Evolutionary conservation across 2,113 vertebrate species (phyloP).

Genomic region (Oreochromis spilurus): DNA sequence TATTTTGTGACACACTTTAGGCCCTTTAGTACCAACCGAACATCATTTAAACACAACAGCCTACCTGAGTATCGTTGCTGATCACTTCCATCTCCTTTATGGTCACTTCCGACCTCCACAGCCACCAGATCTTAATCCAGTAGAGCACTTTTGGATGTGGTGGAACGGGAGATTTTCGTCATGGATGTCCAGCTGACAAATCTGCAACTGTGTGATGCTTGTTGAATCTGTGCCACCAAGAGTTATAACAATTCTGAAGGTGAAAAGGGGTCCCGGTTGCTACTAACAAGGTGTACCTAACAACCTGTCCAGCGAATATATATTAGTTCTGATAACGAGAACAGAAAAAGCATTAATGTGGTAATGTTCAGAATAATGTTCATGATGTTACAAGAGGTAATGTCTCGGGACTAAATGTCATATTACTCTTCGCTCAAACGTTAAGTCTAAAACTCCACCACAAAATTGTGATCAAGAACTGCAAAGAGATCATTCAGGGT

Average conservation of each 20-base stretch:
- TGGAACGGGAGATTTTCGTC: not conserved
- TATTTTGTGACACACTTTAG: not conserved
- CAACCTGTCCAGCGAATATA: not conserved
- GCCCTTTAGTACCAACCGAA: not conserved
- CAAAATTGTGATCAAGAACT: not conserved
- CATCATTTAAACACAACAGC: not conserved
- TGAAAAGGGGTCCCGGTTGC: not conserved
- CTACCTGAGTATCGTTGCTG: not conserved
- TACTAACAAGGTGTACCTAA: not conserved
- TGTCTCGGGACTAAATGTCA: not conserved
- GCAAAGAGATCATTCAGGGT: not conserved
- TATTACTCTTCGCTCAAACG: not conserved
- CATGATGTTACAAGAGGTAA: not conserved
- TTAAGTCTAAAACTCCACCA: not conserved
- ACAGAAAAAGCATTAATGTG: not conserved
- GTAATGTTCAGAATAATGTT: not conserved
- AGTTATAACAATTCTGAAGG: not conserved
- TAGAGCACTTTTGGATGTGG: not conserved
- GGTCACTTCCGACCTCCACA: not conserved
- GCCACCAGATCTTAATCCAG: not conserved
- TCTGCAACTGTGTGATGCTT: not conserved
- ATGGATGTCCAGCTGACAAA: not conserved
- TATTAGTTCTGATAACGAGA: not conserved
- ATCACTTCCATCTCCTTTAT: not conserved
- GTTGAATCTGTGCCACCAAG: not conserved